These are phyloP conservation scores for Buphagus erythrorhynchus DNA, from an alignment of 2,797 vertebrate genomes.

Conservation along the genomic window DNA sequence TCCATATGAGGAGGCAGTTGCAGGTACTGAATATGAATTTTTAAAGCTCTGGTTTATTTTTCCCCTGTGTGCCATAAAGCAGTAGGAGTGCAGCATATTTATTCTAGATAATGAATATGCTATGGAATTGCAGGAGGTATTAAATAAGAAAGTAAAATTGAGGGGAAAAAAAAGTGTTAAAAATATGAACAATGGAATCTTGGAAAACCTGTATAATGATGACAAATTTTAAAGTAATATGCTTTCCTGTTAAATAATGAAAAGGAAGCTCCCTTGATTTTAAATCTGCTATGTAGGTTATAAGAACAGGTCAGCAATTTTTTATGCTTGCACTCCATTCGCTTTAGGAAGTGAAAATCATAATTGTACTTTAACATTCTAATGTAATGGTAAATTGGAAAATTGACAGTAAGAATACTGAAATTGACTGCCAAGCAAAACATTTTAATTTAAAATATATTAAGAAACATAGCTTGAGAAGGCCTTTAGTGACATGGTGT, in stretches of 20 bases:
- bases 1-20: not conserved
- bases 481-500: not conserved
- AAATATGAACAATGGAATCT: not conserved
- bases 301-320: not conserved
- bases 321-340: not conserved
- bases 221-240: not conserved
- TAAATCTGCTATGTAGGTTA: not conserved
- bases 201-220: not conserved
- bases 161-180: not conserved
- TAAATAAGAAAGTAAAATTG: conserved; percentile 5
- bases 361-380: not conserved
- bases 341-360: not conserved
- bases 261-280: not conserved
- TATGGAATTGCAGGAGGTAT: not conserved
- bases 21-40: not conserved
- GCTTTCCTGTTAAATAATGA: not conserved
- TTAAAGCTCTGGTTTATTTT: conserved; percentile 19
- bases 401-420: not conserved
- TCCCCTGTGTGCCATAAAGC: not conserved
- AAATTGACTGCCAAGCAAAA: not conserved
- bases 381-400: not conserved
- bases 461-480: not conserved
- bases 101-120: conserved; percentile 26
- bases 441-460: not conserved
- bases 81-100: conserved; percentile 11